Evolutionary conservation across 1,140 invertebrate genomes (phyloP).

Genomic region (Rhagoletis pomonella): DNA sequence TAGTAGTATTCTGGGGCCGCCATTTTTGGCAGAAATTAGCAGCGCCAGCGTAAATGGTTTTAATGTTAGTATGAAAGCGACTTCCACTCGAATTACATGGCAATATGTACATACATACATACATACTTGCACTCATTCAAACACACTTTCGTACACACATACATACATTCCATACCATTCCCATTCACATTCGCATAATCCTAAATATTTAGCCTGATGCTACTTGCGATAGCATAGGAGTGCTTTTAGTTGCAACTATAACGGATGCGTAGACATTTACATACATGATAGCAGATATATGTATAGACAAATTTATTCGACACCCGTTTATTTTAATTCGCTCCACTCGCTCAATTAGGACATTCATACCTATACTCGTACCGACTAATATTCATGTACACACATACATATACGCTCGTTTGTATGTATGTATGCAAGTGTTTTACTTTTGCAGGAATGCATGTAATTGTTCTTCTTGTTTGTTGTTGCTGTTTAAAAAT

Average conservation of each 20-base stretch:
- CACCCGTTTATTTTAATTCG: constrained; percentile 40
- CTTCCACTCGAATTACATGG: constrained; percentile 3
- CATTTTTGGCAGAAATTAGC: constrained; percentile 43
- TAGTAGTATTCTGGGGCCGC: constrained; percentile 1
- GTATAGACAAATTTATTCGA: constrained; percentile 43
- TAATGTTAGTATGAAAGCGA: constrained; percentile 43
- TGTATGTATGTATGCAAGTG: constrained; percentile 1
- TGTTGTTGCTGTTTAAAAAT: constrained; percentile 40
- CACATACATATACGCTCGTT: neutral
- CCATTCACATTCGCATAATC: too few relatives aligned
- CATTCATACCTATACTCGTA: neutral
- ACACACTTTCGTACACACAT: constrained; percentile 23
- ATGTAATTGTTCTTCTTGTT: constrained; percentile 31
- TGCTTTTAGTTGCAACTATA: constrained; percentile 52
- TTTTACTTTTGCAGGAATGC: neutral
- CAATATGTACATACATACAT: neutral
- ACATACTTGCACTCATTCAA: constrained; percentile 56
- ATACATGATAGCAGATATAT: neutral
- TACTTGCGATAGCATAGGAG: neutral
- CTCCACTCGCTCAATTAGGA: constrained; percentile 22
- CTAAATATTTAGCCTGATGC: neutral
- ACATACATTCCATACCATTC: neutral
- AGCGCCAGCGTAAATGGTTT: constrained; percentile 39
- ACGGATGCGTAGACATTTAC: constrained; percentile 11
- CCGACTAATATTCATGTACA: neutral